phyloP scores from a whole-genome alignment of 2,113 vertebrate genomes.

The pig (Sus scrofa) region T2T-Sscrofa CM000818.6:101212501-101213000 shows the following conservation, averaged over 20 bases:
- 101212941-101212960: too few relatives aligned
- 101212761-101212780: neutral
- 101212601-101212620: conserved; percentile 44
- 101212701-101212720: neutral
- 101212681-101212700: neutral
- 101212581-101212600: conserved; percentile 58
- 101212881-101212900: neutral
- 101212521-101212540: conserved; percentile 27
- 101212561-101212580: conserved; percentile 68
- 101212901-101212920: neutral
- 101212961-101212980: too few relatives aligned
- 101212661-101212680: conserved; percentile 13
- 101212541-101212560: conserved; percentile 22
- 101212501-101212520: conserved; percentile 46
- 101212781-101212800: neutral
- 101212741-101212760: conserved; percentile 47
- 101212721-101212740: conserved; percentile 8
- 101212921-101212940: neutral
- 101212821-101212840: conserved; percentile 43
- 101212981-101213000: too few relatives aligned
- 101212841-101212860: neutral
- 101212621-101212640: conserved; percentile 26
- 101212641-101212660: conserved; percentile 37
- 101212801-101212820: neutral
- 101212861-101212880: neutral